phyloP scores from a whole-genome alignment of 2,113 vertebrate species.

The Mohoua ochrocephala region DNA sequence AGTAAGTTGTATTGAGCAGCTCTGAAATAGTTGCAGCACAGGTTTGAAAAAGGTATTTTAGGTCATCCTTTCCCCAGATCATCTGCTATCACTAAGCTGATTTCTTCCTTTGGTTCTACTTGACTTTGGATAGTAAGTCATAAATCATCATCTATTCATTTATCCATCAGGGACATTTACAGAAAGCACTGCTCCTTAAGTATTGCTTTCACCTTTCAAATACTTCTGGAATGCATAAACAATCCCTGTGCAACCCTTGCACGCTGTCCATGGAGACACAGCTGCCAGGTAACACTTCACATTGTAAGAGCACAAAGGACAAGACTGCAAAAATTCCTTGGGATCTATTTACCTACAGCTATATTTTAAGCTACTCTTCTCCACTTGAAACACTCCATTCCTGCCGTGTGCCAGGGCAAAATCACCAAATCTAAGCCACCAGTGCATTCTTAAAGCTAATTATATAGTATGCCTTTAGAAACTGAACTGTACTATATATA shows the following conservation, averaged over 20 bases:
- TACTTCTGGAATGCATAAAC: not conserved
- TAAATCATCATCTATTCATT: not conserved
- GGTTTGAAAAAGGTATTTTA: not conserved
- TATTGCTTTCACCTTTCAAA: not conserved
- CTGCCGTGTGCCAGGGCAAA: not conserved
- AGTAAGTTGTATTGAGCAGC: not conserved
- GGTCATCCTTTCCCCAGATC: not conserved
- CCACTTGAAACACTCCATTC: not conserved
- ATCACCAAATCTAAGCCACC: not conserved
- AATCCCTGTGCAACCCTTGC: not conserved
- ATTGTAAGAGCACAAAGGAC: not conserved
- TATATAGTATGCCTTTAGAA: not conserved
- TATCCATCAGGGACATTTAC: not conserved
- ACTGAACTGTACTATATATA: not conserved
- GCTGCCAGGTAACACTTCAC: not conserved
- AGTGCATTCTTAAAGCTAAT: not conserved
- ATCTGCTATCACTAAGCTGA: not conserved
- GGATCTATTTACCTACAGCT: not conserved
- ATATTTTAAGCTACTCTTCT: not conserved
- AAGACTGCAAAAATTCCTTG: not conserved
- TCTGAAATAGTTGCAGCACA: not conserved
- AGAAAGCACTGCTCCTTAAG: not conserved
- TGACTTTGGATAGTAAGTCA: not conserved
- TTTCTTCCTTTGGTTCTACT: not conserved
- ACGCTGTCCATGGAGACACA: not conserved